Base-by-base conservation (phyloP, 2,797 vertebrate species). In the Apogon hyalosoma region DNA sequence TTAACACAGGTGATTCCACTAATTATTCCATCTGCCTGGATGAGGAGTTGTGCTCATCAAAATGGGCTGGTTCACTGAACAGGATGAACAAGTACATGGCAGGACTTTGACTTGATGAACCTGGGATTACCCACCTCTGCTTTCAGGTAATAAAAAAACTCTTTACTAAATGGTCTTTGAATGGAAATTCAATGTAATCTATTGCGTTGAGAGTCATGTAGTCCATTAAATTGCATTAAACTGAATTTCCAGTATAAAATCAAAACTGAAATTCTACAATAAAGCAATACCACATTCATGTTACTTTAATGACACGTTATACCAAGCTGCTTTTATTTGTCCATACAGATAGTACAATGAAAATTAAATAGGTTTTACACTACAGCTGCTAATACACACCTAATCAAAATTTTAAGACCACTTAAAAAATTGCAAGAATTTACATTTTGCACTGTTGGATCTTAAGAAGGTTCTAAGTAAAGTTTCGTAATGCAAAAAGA, bases 191-290 rank as follows among this genome's bases (percentile, higher is more conserved):
- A 40, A 24, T 39, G 21, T 11, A 9, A 56, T 42, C 38, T 42
- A 15, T 52, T n/a, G 48, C n/a, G 2, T 12, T 19, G 11, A 42
- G 3, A 54, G 10, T 38, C 6, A 50, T 18, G 40, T 38, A 41
- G 7, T 3, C 41, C 45, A 24, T 28, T 58, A 40, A 13, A 56
- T 58, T 68, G 56, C 4, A 48, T 9, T 53, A 13, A 18, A 67
- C 19, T 64, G 12, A 55, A 55, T 61, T 46, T 28, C 24, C 6
- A 28, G 24, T 28, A 28, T 28, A 28, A 4, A 24, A 24, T 24
- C 21, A 2, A 24, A 24, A 2, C 21, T 24, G 21, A 24, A 24
- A 69, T 21, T 50, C 97, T 99, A 83, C 16, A 84, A 88, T 67
- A 3, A 83, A 72, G 66, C 0, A 54, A 1, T 66, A 42, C 1